A percentile compares a stretch with the other conserved stretches of the same genome.
Conservation (phyloP, 2,113 vertebrate species). For the Thunnus maccoyii region DNA sequence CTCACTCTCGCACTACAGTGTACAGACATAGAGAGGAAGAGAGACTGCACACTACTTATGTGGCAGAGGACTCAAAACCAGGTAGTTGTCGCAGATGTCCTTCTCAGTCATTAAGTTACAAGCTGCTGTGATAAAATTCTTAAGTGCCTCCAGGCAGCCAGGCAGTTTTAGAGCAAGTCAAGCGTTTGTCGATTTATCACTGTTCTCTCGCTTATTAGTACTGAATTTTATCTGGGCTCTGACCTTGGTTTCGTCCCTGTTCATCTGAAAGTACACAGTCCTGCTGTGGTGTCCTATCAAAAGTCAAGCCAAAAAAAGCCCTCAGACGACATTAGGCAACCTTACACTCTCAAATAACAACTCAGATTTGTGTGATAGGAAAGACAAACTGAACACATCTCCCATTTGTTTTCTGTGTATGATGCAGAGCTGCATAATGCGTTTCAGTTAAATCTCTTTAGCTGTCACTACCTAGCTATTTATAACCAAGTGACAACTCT, state of each 20-base stretch:
- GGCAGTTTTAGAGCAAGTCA: neutral
- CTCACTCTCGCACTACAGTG: neutral
- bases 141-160: neutral
- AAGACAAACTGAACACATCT: slow-evolving; percentile 6
- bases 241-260: neutral
- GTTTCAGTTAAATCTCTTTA: neutral
- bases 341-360: neutral
- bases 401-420: slow-evolving; percentile 3
- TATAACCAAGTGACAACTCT: neutral
- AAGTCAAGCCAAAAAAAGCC: slow-evolving; percentile 16
- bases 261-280: neutral
- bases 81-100: neutral
- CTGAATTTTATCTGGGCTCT: neutral
- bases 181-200: neutral
- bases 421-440: neutral
- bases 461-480: neutral
- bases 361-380: neutral
- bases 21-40: neutral
- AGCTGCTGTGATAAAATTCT: neutral
- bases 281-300: neutral
- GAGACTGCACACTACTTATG: neutral
- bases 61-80: neutral
- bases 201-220: neutral
- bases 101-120: neutral
- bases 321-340: slow-evolving; percentile 24